phyloP scores from a whole-genome alignment of 2,888 invertebrate species.

The Eilema caniola region DNA sequence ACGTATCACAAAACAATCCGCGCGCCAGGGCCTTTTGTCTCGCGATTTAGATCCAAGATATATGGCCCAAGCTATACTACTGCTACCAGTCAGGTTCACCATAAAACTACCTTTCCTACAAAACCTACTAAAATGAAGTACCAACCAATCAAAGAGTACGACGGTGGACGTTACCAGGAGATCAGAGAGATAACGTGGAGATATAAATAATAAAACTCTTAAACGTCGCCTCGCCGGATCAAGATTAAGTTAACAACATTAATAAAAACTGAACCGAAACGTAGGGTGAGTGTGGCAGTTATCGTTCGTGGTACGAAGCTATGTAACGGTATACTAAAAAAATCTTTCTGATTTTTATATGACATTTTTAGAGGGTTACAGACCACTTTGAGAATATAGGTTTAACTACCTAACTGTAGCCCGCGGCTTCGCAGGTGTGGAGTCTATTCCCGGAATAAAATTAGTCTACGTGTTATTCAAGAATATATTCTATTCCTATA shows the following conservation, averaged over 20 bases:
- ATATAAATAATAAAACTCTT: slow-evolving; percentile 84
- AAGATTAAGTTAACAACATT: slow-evolving; percentile 82
- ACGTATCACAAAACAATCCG: too few relatives aligned
- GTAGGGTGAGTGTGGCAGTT: slow-evolving; percentile 58
- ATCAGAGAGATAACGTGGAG: slow-evolving; percentile 65
- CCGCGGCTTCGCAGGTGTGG: too few relatives aligned
- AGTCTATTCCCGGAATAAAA: too few relatives aligned
- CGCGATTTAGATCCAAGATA: too few relatives aligned
- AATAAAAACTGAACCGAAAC: slow-evolving; percentile 80
- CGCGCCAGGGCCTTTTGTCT: too few relatives aligned
- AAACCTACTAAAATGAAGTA: slow-evolving; percentile 17
- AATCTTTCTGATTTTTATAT: too few relatives aligned
- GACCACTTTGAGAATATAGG: neutral
- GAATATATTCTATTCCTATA: neutral
- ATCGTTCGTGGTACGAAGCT: slow-evolving; percentile 1
- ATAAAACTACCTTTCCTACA: slow-evolving; percentile 14
- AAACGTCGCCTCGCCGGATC: slow-evolving; percentile 77
- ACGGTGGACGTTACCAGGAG: slow-evolving; percentile 61
- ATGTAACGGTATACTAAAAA: neutral
- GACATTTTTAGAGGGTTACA: too few relatives aligned
- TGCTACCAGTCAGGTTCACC: slow-evolving; percentile 11
- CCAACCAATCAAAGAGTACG: slow-evolving; percentile 54
- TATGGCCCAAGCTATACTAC: too few relatives aligned
- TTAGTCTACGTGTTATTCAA: neutral
- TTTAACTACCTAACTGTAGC: too few relatives aligned